Evolutionary conservation across 1,140 invertebrate species (phyloP).

Genomic region (Trichoplusia ni): DNA sequence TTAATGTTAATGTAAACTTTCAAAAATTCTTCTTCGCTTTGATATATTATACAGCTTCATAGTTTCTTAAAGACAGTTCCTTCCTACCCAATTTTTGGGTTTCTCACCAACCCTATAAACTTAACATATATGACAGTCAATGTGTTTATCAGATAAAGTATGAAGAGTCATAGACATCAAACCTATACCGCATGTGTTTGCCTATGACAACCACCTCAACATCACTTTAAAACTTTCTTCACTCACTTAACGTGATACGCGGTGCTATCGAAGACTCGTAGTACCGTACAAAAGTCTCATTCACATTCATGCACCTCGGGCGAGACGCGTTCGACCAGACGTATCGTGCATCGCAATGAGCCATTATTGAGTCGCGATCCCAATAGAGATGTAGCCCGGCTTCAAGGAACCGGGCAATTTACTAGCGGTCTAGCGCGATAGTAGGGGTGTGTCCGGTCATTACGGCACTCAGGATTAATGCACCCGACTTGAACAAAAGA

Average conservation of each 20-base stretch:
- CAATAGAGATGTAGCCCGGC: conserved; percentile 64
- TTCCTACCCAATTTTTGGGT: too few species aligned
- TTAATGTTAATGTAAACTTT: too few species aligned
- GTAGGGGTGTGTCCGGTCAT: conserved; percentile 57
- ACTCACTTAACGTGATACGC: not conserved
- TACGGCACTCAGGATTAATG: conserved; percentile 44
- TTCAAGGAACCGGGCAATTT: conserved; percentile 56
- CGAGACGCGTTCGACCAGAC: conserved; percentile 49
- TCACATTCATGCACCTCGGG: conserved; percentile 58
- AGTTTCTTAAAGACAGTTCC: too few species aligned
- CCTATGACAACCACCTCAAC: too few species aligned
- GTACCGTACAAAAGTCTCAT: conserved; percentile 34
- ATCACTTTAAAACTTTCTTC: too few species aligned
- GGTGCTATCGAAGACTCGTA: not conserved
- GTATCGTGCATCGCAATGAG: conserved; percentile 62
- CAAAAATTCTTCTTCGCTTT: too few species aligned
- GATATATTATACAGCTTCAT: too few species aligned
- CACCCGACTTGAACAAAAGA: conserved; percentile 48
- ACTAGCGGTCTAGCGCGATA: conserved; percentile 53
- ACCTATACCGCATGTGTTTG: too few species aligned
- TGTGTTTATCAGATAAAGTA: too few species aligned
- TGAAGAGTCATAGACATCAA: too few species aligned
- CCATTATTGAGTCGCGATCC: conserved; percentile 60
- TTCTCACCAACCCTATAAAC: too few species aligned
- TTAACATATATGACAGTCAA: too few species aligned